These are phyloP conservation scores for Laupala kohalensis DNA, from an alignment of 1,140 invertebrate species.

Conservation along the genomic window DNA sequence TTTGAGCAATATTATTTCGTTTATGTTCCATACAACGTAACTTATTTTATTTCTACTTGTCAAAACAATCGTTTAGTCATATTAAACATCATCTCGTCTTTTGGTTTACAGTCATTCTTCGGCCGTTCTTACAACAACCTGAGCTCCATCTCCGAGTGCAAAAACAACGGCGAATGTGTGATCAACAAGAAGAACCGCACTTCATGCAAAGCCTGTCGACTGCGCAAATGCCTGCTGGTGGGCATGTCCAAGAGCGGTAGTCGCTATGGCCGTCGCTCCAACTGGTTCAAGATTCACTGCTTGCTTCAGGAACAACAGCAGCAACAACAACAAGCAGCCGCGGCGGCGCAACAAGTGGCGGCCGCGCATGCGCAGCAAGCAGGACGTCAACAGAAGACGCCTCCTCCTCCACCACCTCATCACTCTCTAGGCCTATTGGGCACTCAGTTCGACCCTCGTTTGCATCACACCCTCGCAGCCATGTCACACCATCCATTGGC, in stretches of 20 bases:
- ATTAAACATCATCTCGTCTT: not conserved
- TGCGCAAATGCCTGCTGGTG: conserved; percentile 44
- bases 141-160: conserved; percentile 37
- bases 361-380: conserved; percentile 17
- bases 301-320: conserved; percentile 32
- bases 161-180: conserved; percentile 43
- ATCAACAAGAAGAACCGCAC: conserved; percentile 50
- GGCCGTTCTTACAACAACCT: conserved; percentile 49
- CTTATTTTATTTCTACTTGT: too few relatives aligned
- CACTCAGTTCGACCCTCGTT: conserved; percentile 33
- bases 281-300: conserved; percentile 51
- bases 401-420: conserved; percentile 23
- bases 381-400: conserved; percentile 16
- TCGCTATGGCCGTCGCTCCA: conserved; percentile 39
- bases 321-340: conserved; percentile 22
- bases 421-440: conserved; percentile 25
- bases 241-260: conserved; percentile 51
- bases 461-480: conserved; percentile 29
- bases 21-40: too few relatives aligned
- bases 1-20: too few relatives aligned
- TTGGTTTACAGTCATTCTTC: conserved; percentile 45
- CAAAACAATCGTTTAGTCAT: too few relatives aligned
- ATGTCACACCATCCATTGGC: conserved; percentile 10
- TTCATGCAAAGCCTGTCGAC: conserved; percentile 49
- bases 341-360: conserved; percentile 14